Evolutionary conservation across 2,888 invertebrate species (phyloP), one percentile per base, ranked within the genome.

Genomic region (Tetragonula carbonaria): DNA sequence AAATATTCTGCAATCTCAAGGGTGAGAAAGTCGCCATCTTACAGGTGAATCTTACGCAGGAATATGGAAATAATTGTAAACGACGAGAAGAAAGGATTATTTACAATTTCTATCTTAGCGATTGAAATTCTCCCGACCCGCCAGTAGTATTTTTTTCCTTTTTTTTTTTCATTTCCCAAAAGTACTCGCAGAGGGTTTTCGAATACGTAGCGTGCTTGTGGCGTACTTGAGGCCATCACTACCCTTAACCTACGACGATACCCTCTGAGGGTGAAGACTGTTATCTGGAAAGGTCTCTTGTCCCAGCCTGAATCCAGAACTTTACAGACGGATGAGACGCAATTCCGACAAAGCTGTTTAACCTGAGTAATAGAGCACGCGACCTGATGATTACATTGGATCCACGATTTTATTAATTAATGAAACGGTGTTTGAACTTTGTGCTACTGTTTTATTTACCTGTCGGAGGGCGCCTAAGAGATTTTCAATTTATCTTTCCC

Each of bases 211-310:
- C 33, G 33, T 33, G 33, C 45, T 45, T 11, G 45, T 2, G 45
- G 45, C 8, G 8, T 11, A 45, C 45, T 45, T 45, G 45, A 45
- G 45, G 45, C 45, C 45, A 45, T 45, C 45, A 57, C 78, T 62
- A 65, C 74, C 71, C n/a, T 59, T 84, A 84, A 84, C 77, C 55
- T 78, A 67, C 51, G 84, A 78, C 51, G 74, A 67, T 75, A 65
- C 66, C 72, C 73, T 78, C 72, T 72, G 67, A 79, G 71, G 76
- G 45, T 8, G 21, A 63, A 72, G 72, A 57, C 72, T 73, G 79
- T 85, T 85, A 85, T 85, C 84, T 76, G 28, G 67, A 50, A 57
- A 65, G 68, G 75, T 63, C 73, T 74, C 75, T 79, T 73, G 73
- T 75, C 74, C 45, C 84, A 68, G 16, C 57, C 16, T 72, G 53